phyloP scores from a whole-genome alignment of 2,113 vertebrate species.

The Coryphaenoides rupestris region DNA sequence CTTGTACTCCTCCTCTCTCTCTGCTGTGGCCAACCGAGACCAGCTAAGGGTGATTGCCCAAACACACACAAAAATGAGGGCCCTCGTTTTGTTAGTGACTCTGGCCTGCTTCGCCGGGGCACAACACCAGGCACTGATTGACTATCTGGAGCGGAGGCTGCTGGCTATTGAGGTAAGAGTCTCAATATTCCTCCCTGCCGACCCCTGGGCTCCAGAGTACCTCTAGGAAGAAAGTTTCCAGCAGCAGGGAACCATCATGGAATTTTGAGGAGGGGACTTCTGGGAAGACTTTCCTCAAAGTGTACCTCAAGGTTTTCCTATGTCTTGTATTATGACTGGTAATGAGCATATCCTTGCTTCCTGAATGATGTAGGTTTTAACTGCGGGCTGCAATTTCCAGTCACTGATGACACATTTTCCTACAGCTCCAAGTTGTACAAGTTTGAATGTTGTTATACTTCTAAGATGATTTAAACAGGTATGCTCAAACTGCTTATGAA shows the following conservation, averaged over 20 bases:
- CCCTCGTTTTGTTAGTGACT: constrained; percentile 59
- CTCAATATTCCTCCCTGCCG: constrained; percentile 39
- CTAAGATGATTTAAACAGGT: too few relatives aligned
- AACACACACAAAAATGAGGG: constrained; percentile 65
- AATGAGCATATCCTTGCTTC: neutral
- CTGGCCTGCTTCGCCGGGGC: constrained; percentile 56
- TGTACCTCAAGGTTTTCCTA: too few relatives aligned
- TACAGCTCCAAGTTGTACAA: neutral
- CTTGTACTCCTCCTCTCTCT: too few relatives aligned
- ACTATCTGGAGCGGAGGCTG: constrained; percentile 76
- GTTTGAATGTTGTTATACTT: too few relatives aligned
- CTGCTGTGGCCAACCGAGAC: too few relatives aligned
- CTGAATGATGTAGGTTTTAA: neutral
- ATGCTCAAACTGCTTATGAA: too few relatives aligned
- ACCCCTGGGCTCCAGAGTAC: constrained; percentile 51
- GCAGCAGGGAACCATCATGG: constrained; percentile 48
- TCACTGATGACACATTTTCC: neutral
- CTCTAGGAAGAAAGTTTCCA: constrained; percentile 49
- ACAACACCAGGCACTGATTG: constrained; percentile 77
- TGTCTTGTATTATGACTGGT: constrained; percentile 6
- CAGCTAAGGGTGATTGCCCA: constrained; percentile 10
- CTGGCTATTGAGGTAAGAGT: constrained; percentile 77
- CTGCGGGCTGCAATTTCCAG: neutral
- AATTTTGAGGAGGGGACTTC: constrained; percentile 52
- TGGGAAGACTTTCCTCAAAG: too few relatives aligned